phyloP scores from a whole-genome alignment of 1,140 invertebrate genomes.

The Drosophila subobscura region DNA sequence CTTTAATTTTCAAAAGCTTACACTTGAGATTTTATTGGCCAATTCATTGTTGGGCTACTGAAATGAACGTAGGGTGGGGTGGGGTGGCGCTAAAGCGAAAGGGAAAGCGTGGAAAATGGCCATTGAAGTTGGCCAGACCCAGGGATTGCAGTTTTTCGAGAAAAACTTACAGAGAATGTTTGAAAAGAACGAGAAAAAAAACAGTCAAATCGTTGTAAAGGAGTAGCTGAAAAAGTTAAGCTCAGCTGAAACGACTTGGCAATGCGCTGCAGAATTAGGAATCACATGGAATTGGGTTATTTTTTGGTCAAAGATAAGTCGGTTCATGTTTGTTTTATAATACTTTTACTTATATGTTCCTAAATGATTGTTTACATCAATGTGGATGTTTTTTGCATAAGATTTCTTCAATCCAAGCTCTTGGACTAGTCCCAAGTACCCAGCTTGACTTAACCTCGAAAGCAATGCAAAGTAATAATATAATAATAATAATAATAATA shows the following conservation, averaged over 20 bases:
- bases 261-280: constrained; percentile 24
- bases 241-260: constrained; percentile 6
- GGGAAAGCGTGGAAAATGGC: constrained; percentile 2
- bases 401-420: no score
- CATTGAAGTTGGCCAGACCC: not conserved
- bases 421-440: no score
- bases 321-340: no score
- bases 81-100: not conserved
- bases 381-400: no score
- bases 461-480: no score
- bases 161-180: constrained; percentile 60
- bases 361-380: no score
- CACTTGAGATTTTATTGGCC: constrained; percentile 82
- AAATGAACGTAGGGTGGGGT: constrained; percentile 12
- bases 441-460: no score
- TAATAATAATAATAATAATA: no score
- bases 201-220: constrained; percentile 12
- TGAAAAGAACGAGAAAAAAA: constrained; percentile 13
- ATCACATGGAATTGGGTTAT: not conserved
- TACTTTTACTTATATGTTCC: no score
- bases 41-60: constrained; percentile 77
- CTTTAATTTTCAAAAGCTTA: constrained; percentile 82
- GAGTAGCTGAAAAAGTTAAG: constrained; percentile 15
- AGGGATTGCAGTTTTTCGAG: constrained; percentile 37
- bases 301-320: no score